A percentile compares a stretch with the other conserved stretches of the same genome.
These are phyloP conservation scores for Pararge aegeria DNA, from an alignment of 1,140 invertebrate species.

Conservation along the genomic window DNA sequence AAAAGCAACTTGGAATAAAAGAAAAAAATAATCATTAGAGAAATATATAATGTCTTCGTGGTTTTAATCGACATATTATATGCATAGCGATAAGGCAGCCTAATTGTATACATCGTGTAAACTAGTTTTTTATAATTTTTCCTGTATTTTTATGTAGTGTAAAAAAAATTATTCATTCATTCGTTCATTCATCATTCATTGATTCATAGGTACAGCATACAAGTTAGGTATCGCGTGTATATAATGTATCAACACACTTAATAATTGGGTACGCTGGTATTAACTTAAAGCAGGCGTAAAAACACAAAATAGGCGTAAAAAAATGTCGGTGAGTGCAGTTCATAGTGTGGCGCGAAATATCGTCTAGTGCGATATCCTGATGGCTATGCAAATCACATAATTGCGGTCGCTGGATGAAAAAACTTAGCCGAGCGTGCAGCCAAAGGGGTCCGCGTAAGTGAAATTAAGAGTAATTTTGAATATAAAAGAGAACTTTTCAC, in stretches of 20 bases:
- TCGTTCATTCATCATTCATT: too few species aligned
- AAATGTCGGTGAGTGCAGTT: neutral
- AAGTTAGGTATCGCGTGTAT: too few species aligned
- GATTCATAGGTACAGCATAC: too few species aligned
- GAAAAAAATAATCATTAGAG: neutral
- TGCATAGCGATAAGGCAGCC: too few species aligned
- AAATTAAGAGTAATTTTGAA: neutral
- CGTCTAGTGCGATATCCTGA: constrained; percentile 26
- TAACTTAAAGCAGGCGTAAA: neutral
- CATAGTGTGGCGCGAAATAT: constrained; percentile 30
- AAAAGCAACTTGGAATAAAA: neutral
- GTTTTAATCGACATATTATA: neutral
- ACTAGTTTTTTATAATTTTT: too few species aligned
- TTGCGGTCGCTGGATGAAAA: constrained; percentile 36
- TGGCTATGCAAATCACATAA: constrained; percentile 51
- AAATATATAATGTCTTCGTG: neutral
- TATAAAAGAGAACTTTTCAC: neutral
- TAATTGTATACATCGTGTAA: too few species aligned
- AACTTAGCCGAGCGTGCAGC: constrained; percentile 22
- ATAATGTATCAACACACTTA: neutral
- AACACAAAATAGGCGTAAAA: neutral
- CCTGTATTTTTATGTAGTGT: too few species aligned
- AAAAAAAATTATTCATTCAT: too few species aligned
- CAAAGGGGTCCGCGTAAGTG: neutral
- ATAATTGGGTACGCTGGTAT: neutral